Base-by-base conservation (phyloP, 2,797 vertebrate genomes). In the Etheostoma perlongum region DNA sequence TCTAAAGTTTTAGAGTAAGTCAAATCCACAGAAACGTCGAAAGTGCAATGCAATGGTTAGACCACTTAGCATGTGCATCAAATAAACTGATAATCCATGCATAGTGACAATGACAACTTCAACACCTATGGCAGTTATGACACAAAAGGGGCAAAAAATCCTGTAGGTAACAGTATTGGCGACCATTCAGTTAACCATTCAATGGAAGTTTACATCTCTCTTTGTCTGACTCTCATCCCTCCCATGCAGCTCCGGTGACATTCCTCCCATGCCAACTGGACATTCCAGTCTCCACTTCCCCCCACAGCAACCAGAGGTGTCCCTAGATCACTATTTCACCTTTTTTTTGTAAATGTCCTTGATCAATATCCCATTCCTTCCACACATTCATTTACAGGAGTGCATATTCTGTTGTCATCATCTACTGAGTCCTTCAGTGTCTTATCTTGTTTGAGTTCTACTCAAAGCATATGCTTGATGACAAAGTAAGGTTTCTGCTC, bases 211-310 rank as follows among this genome's bases (percentile, higher is more conserved):
- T 72, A 82, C 78, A 76, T 82, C 47, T 25, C 67, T 78, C 40
- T 70, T 79, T 11, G 11, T 16, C 54, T 79, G 78, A 69, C 67
- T 76, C 79, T 21, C 73, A 18, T 72, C 58, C 62, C 72, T 74
- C 83, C 52, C 33, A 12, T 74, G 63, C 76, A 69, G 68, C 55
- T 84, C 67, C 23, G 2, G 73, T 81, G 83, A 86, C 89, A 91
- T 93, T 93, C 93, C 89, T 88, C 47, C 68, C 83, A 62, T 90
- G 74, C 88, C 89, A 88, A 75, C 82, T 86, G 87, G 87, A 89
- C 88, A 92, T 93, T 94, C 90, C 88, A 67, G 73, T 64, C 79
- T 68, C 74, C 47, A 25, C 76, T 57, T 65, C 69, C 80, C 59
- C 76, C 57, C 42, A 62, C 76, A 19, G 51, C 2, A 36, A 81